Evolutionary conservation across 1,140 invertebrate genomes (phyloP).

Genomic region (Heliconius eleuchia): DNA sequence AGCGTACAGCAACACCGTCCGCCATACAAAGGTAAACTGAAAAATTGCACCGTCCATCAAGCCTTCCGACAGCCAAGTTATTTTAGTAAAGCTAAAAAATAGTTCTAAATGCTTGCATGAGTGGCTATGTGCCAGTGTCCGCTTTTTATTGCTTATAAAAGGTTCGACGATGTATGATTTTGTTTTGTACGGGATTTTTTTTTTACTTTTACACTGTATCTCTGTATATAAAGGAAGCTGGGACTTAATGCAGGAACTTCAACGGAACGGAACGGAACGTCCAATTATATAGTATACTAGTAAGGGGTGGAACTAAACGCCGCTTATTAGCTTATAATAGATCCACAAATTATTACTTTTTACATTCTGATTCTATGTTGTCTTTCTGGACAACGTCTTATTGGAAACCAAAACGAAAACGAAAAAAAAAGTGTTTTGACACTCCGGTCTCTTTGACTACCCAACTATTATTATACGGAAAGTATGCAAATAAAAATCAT

Average conservation of each 20-base stretch:
- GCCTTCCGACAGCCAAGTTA: conserved; percentile 22
- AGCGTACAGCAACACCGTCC: conserved; percentile 12
- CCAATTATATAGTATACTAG: no score
- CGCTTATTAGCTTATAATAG: no score
- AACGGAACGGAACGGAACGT: neutral
- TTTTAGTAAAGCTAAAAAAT: conserved; percentile 21
- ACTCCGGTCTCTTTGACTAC: no score
- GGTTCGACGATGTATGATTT: neutral
- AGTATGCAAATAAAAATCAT: neutral
- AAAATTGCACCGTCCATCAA: conserved; percentile 24
- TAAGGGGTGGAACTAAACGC: no score
- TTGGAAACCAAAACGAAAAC: no score
- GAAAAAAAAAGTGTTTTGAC: no score
- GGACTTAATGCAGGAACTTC: neutral
- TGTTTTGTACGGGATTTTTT: neutral
- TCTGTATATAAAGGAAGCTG: neutral
- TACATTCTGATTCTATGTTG: no score
- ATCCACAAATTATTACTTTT: no score
- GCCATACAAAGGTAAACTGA: conserved; percentile 22
- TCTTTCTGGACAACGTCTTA: no score
- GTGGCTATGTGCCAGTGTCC: neutral
- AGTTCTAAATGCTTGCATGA: neutral
- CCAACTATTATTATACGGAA: no score
- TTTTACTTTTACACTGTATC: neutral
- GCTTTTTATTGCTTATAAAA: neutral